Evolutionary conservation across 2,888 invertebrate genomes (phyloP).

Genomic region (Diaphora mendica): DNA sequence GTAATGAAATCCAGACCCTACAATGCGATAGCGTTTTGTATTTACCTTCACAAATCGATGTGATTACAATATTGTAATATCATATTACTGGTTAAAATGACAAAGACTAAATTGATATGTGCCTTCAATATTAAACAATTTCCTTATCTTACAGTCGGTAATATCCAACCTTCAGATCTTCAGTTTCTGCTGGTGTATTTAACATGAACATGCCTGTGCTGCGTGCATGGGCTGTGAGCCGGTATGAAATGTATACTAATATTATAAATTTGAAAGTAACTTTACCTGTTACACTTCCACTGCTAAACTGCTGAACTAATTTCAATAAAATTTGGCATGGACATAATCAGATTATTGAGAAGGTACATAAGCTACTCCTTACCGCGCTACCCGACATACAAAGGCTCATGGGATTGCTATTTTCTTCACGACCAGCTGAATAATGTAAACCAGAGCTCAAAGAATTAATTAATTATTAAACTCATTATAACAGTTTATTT

Average conservation of each 20-base stretch:
- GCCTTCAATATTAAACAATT: neutral
- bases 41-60: neutral
- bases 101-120: neutral
- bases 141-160: neutral
- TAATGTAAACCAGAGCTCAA: no score
- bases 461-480: no score
- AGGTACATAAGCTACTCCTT: no score
- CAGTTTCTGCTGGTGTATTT: neutral
- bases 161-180: neutral
- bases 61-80: conserved; percentile 3
- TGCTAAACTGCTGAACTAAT: no score
- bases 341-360: no score
- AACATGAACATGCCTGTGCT: neutral
- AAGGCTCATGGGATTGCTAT: no score
- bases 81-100: neutral
- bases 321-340: no score
- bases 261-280: no score
- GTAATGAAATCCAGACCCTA: neutral
- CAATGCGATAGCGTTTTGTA: neutral
- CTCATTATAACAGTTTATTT: no score
- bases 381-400: no score
- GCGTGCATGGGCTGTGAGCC: neutral
- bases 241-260: neutral
- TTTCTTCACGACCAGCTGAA: no score
- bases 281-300: no score